Base-by-base conservation (phyloP, 1,140 invertebrate species). In the Battus philenor region DNA sequence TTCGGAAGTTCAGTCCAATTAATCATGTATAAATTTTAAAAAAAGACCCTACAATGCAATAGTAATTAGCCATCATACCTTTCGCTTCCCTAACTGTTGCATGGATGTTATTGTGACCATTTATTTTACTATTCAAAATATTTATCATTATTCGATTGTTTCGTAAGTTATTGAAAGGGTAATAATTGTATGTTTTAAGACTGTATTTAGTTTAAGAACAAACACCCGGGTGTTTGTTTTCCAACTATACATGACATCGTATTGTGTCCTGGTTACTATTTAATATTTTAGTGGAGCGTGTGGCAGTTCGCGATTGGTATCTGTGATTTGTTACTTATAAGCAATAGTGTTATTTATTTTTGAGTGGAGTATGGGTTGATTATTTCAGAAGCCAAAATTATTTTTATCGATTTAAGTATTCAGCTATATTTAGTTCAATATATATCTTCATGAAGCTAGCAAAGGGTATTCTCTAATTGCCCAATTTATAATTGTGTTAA, bases 271-370 rank as follows among this genome's bases (percentile, higher is more conserved):
- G 49, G 50, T 29, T n/a, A 33, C 45, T 52, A 47, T 54, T n/a
- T 39, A 34, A 24, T 39, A 41, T 10, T 13, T 41, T 16, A 24
- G 34, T 39, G 20, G 54, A 52, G 41, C 48, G 48, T 54, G 41
- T 65, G 72, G 67, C 69, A 71, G 68, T 73, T 81, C 59, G 64
- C 46, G 59, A 71, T 71, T 47, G 65, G 57, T 80, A 79, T 81
- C 76, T 84, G 80, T 84, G 80, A 84, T 84, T 84, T 61, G 70
- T 67, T 79, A 68, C 60, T 66, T 59, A 52, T 77, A 75, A 77
- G 70, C 56, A 60, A 62, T 59, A 46, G 52, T 59, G 59, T 77
- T 71, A 81, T 81, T 78, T 70, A 72, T 70, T 76, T n/a, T 62
- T 56, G 62, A 47, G 36, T 54, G 34, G 48, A 41, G 30, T 31